These are phyloP conservation scores for Nipponia nippon DNA, from an alignment of 2,113 vertebrate species.

Conservation along the genomic window DNA sequence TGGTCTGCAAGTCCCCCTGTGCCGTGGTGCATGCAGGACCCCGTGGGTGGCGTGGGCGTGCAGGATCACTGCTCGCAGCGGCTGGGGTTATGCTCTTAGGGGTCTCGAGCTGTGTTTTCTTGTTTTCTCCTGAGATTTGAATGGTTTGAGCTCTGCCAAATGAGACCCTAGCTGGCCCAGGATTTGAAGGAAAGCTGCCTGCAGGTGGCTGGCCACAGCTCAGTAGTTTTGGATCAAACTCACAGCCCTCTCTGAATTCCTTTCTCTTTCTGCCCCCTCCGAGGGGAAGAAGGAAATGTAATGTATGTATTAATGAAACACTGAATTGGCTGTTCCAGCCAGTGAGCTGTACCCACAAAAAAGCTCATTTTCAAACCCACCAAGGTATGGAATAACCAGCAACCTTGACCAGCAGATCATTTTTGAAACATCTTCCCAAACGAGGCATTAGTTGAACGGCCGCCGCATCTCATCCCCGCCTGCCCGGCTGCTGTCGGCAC, in stretches of 20 bases:
- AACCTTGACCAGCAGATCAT: too few relatives aligned
- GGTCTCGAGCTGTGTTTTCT: not conserved
- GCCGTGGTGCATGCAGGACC: not conserved
- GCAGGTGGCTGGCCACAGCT: not conserved
- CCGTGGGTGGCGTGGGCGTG: not conserved
- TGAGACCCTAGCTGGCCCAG: too few relatives aligned
- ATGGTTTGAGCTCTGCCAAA: not conserved
- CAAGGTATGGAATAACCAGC: not conserved
- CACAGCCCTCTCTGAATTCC: not conserved
- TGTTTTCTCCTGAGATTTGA: not conserved
- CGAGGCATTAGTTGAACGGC: not conserved
- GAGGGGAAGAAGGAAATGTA: not conserved
- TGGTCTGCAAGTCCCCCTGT: not conserved
- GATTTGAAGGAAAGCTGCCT: not conserved
- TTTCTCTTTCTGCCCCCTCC: not conserved
- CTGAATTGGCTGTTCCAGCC: not conserved
- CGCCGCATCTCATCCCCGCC: too few relatives aligned
- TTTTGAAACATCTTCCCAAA: not conserved
- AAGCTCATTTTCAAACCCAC: not conserved
- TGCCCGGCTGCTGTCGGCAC: too few relatives aligned
- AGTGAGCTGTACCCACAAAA: too few relatives aligned
- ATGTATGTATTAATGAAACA: not conserved
- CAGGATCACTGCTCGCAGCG: not conserved
- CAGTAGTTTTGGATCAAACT: not conserved
- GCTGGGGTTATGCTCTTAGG: too few relatives aligned